These are phyloP conservation scores for Calidris pugnax DNA, from an alignment of 2,113 vertebrate genomes.

Conservation along the genomic window DNA sequence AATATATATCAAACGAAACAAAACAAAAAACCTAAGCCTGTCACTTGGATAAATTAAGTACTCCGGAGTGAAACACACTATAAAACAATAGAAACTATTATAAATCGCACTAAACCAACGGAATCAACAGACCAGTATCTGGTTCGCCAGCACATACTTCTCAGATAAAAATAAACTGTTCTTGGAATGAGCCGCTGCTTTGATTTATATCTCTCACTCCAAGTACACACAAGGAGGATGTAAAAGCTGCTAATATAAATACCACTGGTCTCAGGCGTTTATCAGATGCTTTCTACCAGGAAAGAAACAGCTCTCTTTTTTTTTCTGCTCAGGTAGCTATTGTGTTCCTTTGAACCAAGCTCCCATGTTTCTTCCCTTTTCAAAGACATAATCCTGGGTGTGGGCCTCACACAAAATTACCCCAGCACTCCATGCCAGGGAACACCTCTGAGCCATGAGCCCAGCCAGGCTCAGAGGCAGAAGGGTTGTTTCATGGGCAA, in stretches of 20 bases:
- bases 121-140: slow-evolving; percentile 24
- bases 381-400: slow-evolving; percentile 34
- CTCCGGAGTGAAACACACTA: background rate
- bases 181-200: slow-evolving; percentile 57
- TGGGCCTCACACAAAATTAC: slow-evolving; percentile 15
- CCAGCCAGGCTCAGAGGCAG: background rate
- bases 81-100: slow-evolving; percentile 18
- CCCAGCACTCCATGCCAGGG: background rate
- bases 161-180: slow-evolving; percentile 65
- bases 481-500: background rate
- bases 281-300: slow-evolving; percentile 47
- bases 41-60: background rate
- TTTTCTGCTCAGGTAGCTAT: slow-evolving; percentile 23
- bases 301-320: background rate
- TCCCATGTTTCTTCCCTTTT: background rate
- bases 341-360: slow-evolving; percentile 1
- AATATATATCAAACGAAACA: background rate
- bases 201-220: slow-evolving; percentile 47
- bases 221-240: slow-evolving; percentile 54
- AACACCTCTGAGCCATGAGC: background rate
- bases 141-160: slow-evolving; percentile 25
- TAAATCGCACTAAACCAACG: slow-evolving; percentile 25
- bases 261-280: slow-evolving; percentile 37
- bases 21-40: background rate
- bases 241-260: slow-evolving; percentile 60